A percentile compares a stretch with the other conserved stretches of the same genome.
phyloP scores from a whole-genome alignment of 92 coral and sea anemone genomes.

The Heteractis magnifica region DNA sequence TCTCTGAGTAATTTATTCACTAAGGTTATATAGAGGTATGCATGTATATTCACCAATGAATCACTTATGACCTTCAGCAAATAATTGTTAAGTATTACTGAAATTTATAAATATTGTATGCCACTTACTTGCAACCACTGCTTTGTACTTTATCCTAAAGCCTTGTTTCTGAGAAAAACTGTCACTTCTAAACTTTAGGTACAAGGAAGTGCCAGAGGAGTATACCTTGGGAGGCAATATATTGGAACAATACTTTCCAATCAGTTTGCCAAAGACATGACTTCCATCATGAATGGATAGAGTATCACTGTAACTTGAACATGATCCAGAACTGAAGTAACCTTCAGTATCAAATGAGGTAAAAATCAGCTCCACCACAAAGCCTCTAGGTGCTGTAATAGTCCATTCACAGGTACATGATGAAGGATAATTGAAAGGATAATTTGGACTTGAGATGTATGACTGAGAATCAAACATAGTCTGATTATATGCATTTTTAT shows the following conservation, averaged over 20 bases:
- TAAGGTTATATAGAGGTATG: too few species aligned
- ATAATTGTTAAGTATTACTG: too few species aligned
- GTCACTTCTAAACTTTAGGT: constrained; percentile 30
- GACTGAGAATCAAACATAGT: neutral
- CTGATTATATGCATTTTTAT: too few species aligned
- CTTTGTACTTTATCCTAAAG: neutral
- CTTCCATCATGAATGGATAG: neutral
- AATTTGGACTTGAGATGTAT: neutral
- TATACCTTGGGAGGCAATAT: too few species aligned
- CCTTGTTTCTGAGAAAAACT: neutral
- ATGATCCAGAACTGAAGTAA: neutral
- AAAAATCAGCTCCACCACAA: constrained; percentile 8
- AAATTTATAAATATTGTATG: too few species aligned
- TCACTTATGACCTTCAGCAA: too few species aligned
- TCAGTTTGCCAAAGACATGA: neutral
- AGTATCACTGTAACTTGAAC: neutral
- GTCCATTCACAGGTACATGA: constrained; percentile 1
- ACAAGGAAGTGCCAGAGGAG: too few species aligned
- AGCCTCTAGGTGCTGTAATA: constrained; percentile 15
- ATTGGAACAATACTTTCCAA: too few species aligned
- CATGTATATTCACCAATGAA: too few species aligned
- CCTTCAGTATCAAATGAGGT: constrained; percentile 2
- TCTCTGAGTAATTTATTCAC: too few species aligned
- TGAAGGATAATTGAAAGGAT: neutral
- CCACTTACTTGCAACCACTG: constrained; percentile 3